Evolutionary conservation across 2,797 vertebrate species (phyloP).

Genomic region (Karalla daura): DNA sequence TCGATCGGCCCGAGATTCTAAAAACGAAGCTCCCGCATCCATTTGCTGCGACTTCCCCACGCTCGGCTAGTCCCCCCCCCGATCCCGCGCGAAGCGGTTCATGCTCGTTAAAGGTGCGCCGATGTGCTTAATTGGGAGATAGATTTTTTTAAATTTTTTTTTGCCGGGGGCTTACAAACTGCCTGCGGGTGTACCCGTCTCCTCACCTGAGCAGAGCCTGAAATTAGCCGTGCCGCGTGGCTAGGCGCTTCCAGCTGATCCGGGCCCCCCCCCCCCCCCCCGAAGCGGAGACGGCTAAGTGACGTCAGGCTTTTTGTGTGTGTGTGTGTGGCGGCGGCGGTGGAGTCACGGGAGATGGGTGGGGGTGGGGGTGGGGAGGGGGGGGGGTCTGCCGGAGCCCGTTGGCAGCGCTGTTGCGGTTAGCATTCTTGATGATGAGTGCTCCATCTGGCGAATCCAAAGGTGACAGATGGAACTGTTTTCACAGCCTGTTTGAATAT

Average conservation of each 20-base stretch:
- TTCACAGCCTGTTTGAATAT: conserved; percentile 87
- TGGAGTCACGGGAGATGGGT: conserved; percentile 48
- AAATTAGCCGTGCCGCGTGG: conserved; percentile 58
- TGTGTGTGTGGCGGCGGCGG: no score
- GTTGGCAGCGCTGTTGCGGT: conserved; percentile 78
- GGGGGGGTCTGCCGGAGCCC: conserved; percentile 66
- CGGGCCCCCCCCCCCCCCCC: conserved; percentile 19
- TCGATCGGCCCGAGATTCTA: conserved; percentile 67
- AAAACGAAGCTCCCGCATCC: conserved; percentile 66
- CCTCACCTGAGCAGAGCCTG: conserved; percentile 70
- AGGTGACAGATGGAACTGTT: conserved; percentile 87
- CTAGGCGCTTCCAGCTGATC: conserved; percentile 39
- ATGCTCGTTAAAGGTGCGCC: conserved; percentile 78
- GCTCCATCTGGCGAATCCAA: conserved; percentile 82
- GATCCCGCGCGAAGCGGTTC: conserved; percentile 77
- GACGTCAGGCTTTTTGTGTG: conserved; percentile 68
- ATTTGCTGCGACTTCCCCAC: conserved; percentile 51
- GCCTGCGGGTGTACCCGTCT: conserved; percentile 74
- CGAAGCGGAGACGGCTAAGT: conserved; percentile 70
- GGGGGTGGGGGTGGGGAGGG: conserved; percentile 54
- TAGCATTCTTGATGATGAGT: conserved; percentile 83
- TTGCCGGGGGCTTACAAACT: conserved; percentile 61
- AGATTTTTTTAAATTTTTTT: no score
- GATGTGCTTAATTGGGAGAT: conserved; percentile 84
- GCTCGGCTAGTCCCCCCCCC: conserved; percentile 76